A percentile compares a stretch with the other conserved stretches of the same genome.
Conservation (phyloP, 2,888 invertebrate genomes). For the Dascillus cervinus region DNA sequence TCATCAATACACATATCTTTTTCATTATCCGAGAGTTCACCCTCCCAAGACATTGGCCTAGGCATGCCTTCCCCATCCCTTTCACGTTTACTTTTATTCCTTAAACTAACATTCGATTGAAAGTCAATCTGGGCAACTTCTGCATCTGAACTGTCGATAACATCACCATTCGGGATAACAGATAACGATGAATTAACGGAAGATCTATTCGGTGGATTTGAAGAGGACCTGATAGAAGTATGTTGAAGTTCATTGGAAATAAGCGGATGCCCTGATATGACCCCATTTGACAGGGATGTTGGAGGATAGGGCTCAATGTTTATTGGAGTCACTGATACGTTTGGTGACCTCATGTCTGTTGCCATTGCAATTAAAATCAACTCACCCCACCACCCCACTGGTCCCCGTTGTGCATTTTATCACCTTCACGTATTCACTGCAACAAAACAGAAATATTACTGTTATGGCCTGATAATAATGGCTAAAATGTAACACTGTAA, state of each 20-base stretch:
- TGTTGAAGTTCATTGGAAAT: conserved; percentile 20
- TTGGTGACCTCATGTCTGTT: conserved; percentile 42
- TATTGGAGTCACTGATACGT: conserved; percentile 77
- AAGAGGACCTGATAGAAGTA: no score
- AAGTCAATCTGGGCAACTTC: conserved; percentile 75
- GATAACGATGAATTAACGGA: conserved; percentile 4
- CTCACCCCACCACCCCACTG: conserved; percentile 30
- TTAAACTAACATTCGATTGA: conserved; percentile 40
- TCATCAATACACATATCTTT: conserved; percentile 39
- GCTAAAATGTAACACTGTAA: no score
- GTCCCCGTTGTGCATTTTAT: conserved; percentile 16
- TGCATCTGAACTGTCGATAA: conserved; percentile 63
- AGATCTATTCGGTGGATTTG: conserved; percentile 12
- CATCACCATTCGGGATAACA: conserved; percentile 17
- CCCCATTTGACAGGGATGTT: conserved; percentile 12
- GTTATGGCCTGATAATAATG: conserved; percentile 4
- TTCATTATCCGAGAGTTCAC: conserved; percentile 84
- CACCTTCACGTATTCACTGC: conserved; percentile 14
- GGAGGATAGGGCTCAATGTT: conserved; percentile 47
- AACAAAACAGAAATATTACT: conserved; percentile 10
- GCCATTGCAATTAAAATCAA: conserved; percentile 39
- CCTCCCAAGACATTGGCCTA: conserved; percentile 92
- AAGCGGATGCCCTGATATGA: conserved; percentile 11
- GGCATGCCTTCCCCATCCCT: conserved; percentile 44
- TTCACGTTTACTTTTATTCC: conserved; percentile 34